Evolutionary conservation across 2,888 invertebrate genomes (phyloP), one percentile per base, ranked within the genome.

Genomic region (Mythimna vitellina): DNA sequence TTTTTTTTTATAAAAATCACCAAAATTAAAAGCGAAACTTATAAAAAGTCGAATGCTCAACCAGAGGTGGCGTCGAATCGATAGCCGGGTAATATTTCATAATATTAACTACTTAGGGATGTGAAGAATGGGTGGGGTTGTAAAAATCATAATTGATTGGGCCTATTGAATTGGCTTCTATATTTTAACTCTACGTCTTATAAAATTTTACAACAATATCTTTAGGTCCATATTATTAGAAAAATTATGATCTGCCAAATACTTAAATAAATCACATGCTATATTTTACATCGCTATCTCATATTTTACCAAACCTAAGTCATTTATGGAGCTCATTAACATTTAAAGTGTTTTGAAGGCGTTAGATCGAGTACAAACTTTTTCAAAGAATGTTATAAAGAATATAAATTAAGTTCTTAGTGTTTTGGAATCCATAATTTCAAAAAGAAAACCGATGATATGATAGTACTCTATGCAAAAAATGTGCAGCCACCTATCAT

Each of bases 21-120:
- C 87, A 90, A 95, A 95, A 94, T 90, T 91, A 93, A 92, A 93
- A 91, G 91, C 88, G 88, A 89, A 89, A 89, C 78, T 88, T 82
- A 91, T 88, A 91, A 93, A 93, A 89, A 63, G 54, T 49, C 7
- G 73, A 87, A 86, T 80, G 78, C 78, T 85, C 78, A 76, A 76
- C 74, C 77, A 81, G 84, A 90, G 86, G 89, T 89, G 89, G 88
- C 86, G 81, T 86, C 84, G 89, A 88, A 90, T 86, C 92, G 91
- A 94, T 93, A 91, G 82, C 90, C 75, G 87, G 91, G 88, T 92
- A 93, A 95, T 96, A 96, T 94, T 95, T 96, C 92, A 95, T 92
- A 93, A 94, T 91, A 94, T 94, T 95, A 95, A 94, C 95, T 93
- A 94, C 94, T 93, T 93, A 91, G 86, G 87, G 90, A 89, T 90